phyloP scores from a whole-genome alignment of 1,140 invertebrate species.

The Grapholita molesta region DNA sequence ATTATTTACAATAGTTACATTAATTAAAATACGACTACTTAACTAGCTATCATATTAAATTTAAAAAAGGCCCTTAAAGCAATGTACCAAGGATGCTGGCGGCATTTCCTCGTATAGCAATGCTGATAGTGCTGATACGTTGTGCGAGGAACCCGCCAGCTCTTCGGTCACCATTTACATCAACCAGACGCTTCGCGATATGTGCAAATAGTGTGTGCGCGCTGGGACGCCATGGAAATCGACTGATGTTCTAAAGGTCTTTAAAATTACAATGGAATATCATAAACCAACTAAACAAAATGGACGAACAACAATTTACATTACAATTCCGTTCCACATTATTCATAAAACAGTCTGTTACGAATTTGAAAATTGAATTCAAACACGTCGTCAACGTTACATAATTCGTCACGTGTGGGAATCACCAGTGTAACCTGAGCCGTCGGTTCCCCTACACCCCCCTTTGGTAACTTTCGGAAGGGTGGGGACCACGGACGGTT shows the following conservation, averaged over 20 bases:
- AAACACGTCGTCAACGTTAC: slow-evolving; percentile 3
- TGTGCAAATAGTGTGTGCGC: no score
- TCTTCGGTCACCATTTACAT: no score
- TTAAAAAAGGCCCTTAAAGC: background rate
- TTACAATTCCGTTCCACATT: background rate
- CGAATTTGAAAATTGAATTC: slow-evolving; percentile 10
- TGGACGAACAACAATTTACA: background rate
- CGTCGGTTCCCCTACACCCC: background rate
- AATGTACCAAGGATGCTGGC: no score
- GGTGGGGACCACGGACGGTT: background rate
- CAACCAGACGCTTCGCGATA: no score
- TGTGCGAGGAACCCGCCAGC: no score
- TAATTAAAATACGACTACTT: no score
- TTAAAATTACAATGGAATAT: background rate
- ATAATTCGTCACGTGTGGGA: background rate
- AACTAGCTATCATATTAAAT: background rate
- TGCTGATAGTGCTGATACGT: no score
- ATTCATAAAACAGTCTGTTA: background rate
- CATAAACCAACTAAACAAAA: background rate
- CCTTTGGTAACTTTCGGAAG: background rate
- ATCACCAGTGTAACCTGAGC: background rate
- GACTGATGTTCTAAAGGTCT: no score
- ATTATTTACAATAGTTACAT: no score
- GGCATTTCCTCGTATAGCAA: no score
- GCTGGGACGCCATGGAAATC: no score